Base-by-base conservation (phyloP, 2,888 invertebrate genomes). In the Pardosa pseudoannulata region DNA sequence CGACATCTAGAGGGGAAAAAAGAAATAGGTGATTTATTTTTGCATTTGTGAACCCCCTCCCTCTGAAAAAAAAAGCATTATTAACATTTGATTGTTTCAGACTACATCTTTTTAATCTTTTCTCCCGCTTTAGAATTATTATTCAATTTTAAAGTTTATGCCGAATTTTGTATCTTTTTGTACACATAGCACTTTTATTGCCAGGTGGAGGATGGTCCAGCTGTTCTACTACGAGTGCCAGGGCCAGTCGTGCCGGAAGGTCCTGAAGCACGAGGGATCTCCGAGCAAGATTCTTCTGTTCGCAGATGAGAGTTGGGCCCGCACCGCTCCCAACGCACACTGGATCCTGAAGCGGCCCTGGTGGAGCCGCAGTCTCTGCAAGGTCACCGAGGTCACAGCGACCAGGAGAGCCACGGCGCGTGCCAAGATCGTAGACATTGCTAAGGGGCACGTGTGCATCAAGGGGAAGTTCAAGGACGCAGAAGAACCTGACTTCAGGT, bases 221-320 rank as follows among this genome's bases (percentile, higher is more conserved):
- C 93, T 94, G 92, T 94, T 94, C 91, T 94, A 94, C 91, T 94
- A 94, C 90, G 96, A 96, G 92, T 95, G 95, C 90, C 94, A 95
- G 88, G 96, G 96, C 89, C 95, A 95, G 91, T 95, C 95, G 92
- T 96, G 96, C 92, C 94, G 95, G 91, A 96, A 96, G 92, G 93
- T 96, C 89, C 94, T 96, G 81, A 93, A 94, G 91, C 95, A 95
- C 93, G 96, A 95, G 92, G 96, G 96, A 89, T 95, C 94, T 91
- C 95, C 96, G 73, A 95, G 95, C 92, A 96, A 96, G 94, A 95
- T 96, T 89, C 93, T 96, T 89, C 93, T 96, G 90, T 96, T 96
- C 91, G 96, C 96, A 1, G 96, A 96, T 91, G 96, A 96, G 91
- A 96, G 96, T 28, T 96, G 96, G 96, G 96, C 96, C 88, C 94